Conservation (phyloP, 2,888 invertebrate genomes). For the Dolichomitus sp. region DNA sequence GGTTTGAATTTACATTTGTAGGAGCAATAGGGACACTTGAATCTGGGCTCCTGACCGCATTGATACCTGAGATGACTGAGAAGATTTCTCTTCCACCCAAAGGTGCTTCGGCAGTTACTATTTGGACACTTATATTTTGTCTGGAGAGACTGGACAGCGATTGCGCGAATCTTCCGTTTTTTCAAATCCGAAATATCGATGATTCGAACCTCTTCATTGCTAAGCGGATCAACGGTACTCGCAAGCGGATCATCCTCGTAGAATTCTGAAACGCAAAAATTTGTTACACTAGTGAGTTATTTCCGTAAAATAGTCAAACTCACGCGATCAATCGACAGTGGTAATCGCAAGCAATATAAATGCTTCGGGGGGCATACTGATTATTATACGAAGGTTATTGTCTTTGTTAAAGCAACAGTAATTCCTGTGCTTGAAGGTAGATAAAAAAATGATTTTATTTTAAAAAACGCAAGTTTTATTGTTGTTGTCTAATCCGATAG, state of each 20-base stretch:
- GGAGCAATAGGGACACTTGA: slow-evolving; percentile 76
- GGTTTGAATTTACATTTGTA: slow-evolving; percentile 48
- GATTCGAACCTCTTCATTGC: not conserved
- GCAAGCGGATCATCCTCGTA: slow-evolving; percentile 2
- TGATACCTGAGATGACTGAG: slow-evolving; percentile 74
- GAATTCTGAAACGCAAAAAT: slow-evolving; percentile 34
- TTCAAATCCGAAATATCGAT: not conserved
- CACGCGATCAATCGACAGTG: not conserved
- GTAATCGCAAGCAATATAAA: not conserved
- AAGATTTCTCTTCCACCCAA: slow-evolving; percentile 39
- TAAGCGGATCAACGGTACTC: not conserved
- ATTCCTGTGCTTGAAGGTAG: not conserved
- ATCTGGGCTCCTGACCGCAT: slow-evolving; percentile 77
- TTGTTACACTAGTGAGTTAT: not conserved
- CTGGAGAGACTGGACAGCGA: slow-evolving; percentile 17
- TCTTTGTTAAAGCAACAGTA: not conserved
- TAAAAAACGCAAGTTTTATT: not conserved
- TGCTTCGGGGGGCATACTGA: not conserved
- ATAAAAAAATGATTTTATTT: slow-evolving; percentile 1
- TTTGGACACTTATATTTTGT: slow-evolving; percentile 34
- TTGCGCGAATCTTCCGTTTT: slow-evolving; percentile 17
- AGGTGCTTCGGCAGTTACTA: slow-evolving; percentile 65
- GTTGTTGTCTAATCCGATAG: not conserved
- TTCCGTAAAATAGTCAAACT: not conserved
- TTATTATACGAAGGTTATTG: not conserved